Percentiles rank a stretch among this genome's conserved stretches.
Evolutionary conservation across 2,888 invertebrate species (phyloP).

Genomic region (Schizaphis graminum): DNA sequence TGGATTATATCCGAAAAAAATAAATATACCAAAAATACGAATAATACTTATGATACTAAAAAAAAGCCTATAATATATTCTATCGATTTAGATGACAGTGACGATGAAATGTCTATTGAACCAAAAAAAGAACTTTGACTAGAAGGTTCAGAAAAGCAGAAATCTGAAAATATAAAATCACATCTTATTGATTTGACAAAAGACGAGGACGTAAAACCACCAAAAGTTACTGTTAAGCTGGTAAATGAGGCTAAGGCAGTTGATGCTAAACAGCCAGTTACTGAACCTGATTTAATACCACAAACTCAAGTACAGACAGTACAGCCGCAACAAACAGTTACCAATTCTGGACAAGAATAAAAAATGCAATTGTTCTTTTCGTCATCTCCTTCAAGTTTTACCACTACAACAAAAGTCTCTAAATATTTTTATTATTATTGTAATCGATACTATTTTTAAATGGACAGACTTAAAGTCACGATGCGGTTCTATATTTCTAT

Average conservation of each 20-base stretch:
- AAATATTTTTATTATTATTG: background rate
- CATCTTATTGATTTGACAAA: slow-evolving; percentile 78
- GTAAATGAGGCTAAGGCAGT: slow-evolving; percentile 71
- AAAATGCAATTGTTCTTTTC: slow-evolving; percentile 78
- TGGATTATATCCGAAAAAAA: slow-evolving; percentile 75
- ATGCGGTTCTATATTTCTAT: background rate
- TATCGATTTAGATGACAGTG: slow-evolving; percentile 46
- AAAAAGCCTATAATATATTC: slow-evolving; percentile 58
- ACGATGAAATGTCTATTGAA: background rate
- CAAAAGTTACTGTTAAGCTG: background rate
- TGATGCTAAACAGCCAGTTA: slow-evolving; percentile 72
- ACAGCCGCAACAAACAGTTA: slow-evolving; percentile 71
- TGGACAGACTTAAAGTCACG: background rate
- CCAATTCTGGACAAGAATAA: slow-evolving; percentile 77
- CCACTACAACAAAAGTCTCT: background rate
- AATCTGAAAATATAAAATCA: slow-evolving; percentile 69
- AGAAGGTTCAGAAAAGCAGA: background rate
- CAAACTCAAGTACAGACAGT: slow-evolving; percentile 63
- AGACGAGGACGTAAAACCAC: slow-evolving; percentile 79
- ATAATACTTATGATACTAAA: background rate
- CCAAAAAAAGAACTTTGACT: background rate
- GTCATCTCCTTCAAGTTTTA: slow-evolving; percentile 73
- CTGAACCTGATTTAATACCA: slow-evolving; percentile 62
- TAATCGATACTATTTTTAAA: background rate
- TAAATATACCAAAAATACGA: background rate